phyloP scores from a whole-genome alignment of 2,888 invertebrate species.

The Drosophila diplacantha region DNA sequence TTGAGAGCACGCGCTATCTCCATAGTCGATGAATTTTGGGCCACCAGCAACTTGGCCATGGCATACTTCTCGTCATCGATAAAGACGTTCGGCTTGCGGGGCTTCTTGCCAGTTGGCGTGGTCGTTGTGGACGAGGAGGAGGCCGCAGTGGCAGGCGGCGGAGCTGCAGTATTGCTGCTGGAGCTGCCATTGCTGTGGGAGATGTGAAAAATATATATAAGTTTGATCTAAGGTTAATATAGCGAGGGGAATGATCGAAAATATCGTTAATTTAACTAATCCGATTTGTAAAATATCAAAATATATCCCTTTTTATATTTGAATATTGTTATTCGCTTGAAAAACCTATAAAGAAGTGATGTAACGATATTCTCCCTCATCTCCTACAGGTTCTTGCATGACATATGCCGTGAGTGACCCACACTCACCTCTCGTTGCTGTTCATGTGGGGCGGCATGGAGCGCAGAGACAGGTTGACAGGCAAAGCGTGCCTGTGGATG shows the following conservation, averaged over 20 bases:
- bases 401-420: background rate
- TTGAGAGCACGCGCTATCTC: conserved; percentile 76
- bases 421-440: conserved; percentile 67
- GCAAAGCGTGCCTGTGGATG: conserved; percentile 67
- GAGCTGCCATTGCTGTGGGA: conserved; percentile 57
- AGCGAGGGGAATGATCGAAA: background rate
- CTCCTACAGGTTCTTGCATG: background rate
- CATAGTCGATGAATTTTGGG: conserved; percentile 76
- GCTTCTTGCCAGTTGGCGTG: conserved; percentile 66
- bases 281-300: too few species aligned
- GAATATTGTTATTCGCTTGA: background rate
- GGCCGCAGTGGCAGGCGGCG: conserved; percentile 7
- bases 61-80: conserved; percentile 77
- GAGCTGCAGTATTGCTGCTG: conserved; percentile 49
- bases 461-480: conserved; percentile 75
- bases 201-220: background rate
- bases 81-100: conserved; percentile 77
- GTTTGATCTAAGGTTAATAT: background rate
- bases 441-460: conserved; percentile 65
- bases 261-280: background rate
- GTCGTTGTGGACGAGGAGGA: conserved; percentile 11
- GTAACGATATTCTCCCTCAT: background rate
- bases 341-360: background rate
- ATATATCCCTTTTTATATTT: background rate
- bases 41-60: conserved; percentile 76